Evolutionary conservation across 2,797 vertebrate species (phyloP), one percentile per base, ranked within the genome.

Genomic region (Protonibea diacanthus): DNA sequence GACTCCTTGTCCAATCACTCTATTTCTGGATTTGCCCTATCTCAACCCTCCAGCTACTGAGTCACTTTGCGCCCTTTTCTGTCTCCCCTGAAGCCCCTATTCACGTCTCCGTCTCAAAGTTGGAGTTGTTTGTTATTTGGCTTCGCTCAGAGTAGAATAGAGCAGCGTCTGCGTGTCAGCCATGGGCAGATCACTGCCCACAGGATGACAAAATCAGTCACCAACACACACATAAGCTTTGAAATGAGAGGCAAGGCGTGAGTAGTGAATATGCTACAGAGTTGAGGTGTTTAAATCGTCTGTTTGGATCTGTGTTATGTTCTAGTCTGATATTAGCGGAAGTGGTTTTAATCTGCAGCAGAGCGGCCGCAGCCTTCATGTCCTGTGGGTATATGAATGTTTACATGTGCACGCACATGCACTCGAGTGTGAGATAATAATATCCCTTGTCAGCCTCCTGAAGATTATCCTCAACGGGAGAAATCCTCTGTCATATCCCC

Each of bases 401-500:
- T 33, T 74, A 40, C 71, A 51, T 80, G 51, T 74, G 58, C n/a
- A 44, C 12, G 3, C 60, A 51, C 53, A 23, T 55, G 58, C 75
- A 62, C 74, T 71, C 10, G 14, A 74, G 27, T 47, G 82, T 87
- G 83, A 86, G 84, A 91, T 94, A 85, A 93, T 94, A 92, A 90
- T 90, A 88, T 89, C 85, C 83, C 84, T 76, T 82, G 89, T 92
- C 91, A 92, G 90, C 87, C 82, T 93, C 86, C 75, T 81, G 83
- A 67, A 94, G 93, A 94, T 95, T 93, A 93, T 80, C 77, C 82
- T 86, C 81, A 84, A 71, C 53, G 44, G 81, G 52, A 91, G 80
- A 92, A 93, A 92, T 94, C 89, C 89, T 87, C 85, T 76, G 82
- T 92, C 83, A 89, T 88, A 91, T 92, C 81, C 84, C 82, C 79